A percentile compares a stretch with the other conserved stretches of the same genome.
Conservation (phyloP, 2,113 vertebrate species). For the Gobio gobio region DNA sequence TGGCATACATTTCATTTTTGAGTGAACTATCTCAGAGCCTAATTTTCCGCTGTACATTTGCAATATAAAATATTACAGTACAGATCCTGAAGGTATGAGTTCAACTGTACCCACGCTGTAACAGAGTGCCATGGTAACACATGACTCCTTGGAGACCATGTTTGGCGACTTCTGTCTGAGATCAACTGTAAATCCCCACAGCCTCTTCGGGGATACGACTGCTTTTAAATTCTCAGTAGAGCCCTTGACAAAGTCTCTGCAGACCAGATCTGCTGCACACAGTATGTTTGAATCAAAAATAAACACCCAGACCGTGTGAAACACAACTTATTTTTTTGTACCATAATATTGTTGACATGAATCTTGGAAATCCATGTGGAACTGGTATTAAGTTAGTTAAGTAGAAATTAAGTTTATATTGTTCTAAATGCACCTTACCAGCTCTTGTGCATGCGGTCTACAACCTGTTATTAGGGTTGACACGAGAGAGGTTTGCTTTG, state of each 20-base stretch:
- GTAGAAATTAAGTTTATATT: background rate
- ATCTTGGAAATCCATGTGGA: background rate
- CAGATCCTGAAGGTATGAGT: background rate
- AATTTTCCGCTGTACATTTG: background rate
- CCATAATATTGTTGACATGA: background rate
- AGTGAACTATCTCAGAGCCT: background rate
- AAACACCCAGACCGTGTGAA: background rate
- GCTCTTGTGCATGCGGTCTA: background rate
- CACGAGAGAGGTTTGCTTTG: background rate
- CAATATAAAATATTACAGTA: background rate
- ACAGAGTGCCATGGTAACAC: conserved; percentile 24
- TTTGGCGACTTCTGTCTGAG: conserved; percentile 18
- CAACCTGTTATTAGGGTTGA: background rate
- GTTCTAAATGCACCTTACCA: background rate
- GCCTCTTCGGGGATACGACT: background rate
- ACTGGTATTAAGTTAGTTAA: background rate
- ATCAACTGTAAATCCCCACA: conserved; percentile 34
- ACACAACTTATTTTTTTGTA: background rate
- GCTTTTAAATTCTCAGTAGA: background rate
- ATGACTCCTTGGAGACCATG: conserved; percentile 17
- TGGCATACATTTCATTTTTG: no score
- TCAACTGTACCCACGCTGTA: background rate
- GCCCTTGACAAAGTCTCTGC: conserved; percentile 9
- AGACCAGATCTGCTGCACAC: conserved; percentile 14
- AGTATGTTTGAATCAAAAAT: conserved; percentile 13